Conservation (phyloP, 1,140 invertebrate genomes). For the Leptopilina clavipes region DNA sequence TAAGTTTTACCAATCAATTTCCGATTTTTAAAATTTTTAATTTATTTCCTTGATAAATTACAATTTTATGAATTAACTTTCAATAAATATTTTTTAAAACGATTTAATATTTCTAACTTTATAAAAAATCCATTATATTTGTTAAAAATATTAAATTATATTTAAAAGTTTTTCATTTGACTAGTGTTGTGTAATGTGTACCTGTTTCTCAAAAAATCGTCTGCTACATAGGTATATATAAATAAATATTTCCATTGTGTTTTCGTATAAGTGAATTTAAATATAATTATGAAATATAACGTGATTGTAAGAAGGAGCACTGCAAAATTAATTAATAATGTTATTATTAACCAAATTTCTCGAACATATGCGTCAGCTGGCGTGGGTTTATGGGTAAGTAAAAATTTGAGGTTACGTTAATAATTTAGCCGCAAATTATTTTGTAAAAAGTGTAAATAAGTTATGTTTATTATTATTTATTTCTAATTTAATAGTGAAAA, state of each 20-base stretch:
- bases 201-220: background rate
- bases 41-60: background rate
- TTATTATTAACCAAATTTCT: constrained; percentile 38
- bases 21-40: constrained; percentile 9
- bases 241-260: background rate
- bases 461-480: background rate
- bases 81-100: background rate
- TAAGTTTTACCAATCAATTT: background rate
- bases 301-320: background rate
- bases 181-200: background rate
- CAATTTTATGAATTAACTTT: background rate
- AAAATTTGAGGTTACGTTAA: constrained; percentile 35
- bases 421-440: background rate
- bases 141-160: background rate
- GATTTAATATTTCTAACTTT: background rate
- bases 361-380: constrained; percentile 49
- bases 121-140: background rate
- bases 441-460: background rate
- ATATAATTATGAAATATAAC: constrained; percentile 16
- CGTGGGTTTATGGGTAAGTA: constrained; percentile 54
- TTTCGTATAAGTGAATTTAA: background rate
- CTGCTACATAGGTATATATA: background rate
- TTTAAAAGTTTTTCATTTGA: background rate
- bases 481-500: too few species aligned
- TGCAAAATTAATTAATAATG: constrained; percentile 1